These are phyloP conservation scores for Meriones psammophilus DNA, from an alignment of 2,797 vertebrate genomes.

Conservation along the genomic window DNA sequence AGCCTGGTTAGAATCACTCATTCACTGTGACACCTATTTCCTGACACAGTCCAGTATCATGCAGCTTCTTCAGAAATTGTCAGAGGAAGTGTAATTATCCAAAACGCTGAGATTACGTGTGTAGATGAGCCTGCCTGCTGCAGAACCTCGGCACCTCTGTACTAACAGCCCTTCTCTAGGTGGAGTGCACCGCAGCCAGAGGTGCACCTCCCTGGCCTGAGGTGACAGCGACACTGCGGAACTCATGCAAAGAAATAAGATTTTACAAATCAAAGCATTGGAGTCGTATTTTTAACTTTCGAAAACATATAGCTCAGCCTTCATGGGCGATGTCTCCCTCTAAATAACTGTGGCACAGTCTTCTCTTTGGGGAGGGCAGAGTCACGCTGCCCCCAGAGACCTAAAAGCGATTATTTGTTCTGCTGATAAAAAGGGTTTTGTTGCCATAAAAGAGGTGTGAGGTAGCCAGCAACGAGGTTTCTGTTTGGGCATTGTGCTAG, in stretches of 20 bases:
- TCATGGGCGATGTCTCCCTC: background rate
- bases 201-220: background rate
- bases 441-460: constrained; percentile 67
- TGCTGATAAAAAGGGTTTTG: constrained; percentile 65
- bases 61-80: constrained; percentile 58
- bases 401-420: constrained; percentile 66
- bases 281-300: constrained; percentile 41
- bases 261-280: background rate
- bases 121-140: background rate
- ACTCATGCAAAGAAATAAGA: constrained; percentile 36
- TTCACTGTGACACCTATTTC: constrained; percentile 67
- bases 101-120: constrained; percentile 56
- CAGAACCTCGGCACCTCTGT: background rate
- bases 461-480: constrained; percentile 67
- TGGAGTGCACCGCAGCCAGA: background rate
- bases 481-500: constrained; percentile 73
- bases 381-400: constrained; percentile 4
- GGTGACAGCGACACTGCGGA: background rate
- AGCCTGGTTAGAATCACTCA: constrained; percentile 31
- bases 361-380: background rate
- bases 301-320: constrained; percentile 58
- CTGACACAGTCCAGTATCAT: constrained; percentile 59
- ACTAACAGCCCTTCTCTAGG: constrained; percentile 30
- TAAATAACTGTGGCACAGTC: background rate
- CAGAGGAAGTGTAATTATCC: constrained; percentile 62